phyloP scores from a whole-genome alignment of 2,113 vertebrate genomes.

The Sebastes schlegelii region DNA sequence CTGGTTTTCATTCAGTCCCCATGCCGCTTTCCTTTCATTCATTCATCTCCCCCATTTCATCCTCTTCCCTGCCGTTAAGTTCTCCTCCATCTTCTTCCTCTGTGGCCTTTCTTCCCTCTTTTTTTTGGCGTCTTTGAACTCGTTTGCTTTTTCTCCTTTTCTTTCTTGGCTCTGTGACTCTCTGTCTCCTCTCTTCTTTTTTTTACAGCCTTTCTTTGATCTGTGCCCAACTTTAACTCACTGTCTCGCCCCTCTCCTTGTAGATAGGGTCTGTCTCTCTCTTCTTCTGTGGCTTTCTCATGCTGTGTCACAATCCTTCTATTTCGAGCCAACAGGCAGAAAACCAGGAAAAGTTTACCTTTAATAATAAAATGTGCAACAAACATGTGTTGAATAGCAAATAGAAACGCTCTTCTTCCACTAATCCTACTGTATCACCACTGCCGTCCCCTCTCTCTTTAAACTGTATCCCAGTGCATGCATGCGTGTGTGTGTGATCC shows the following conservation, averaged over 20 bases:
- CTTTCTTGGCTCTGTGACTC: background rate
- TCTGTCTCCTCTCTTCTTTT: constrained; percentile 1
- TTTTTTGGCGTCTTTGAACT: constrained; percentile 13
- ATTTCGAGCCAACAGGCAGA: constrained; percentile 19
- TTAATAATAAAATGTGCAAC: constrained; percentile 40
- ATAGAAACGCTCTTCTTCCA: constrained; percentile 11
- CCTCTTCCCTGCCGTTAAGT: background rate
- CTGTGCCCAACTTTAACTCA: constrained; percentile 26
- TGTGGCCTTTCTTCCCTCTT: background rate
- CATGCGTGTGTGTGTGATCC: constrained; percentile 60
- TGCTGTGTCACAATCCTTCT: constrained; percentile 20
- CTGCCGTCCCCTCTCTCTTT: constrained; percentile 8
- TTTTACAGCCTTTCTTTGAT: constrained; percentile 37
- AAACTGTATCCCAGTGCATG: constrained; percentile 20
- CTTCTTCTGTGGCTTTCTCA: constrained; percentile 11
- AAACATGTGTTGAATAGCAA: constrained; percentile 41
- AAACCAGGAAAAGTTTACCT: constrained; percentile 20
- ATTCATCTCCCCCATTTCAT: constrained; percentile 6
- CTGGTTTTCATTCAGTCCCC: constrained; percentile 24
- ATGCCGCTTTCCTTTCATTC: constrained; percentile 9
- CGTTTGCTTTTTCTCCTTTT: background rate
- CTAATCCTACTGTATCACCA: constrained; percentile 45
- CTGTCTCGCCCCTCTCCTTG: constrained; percentile 12
- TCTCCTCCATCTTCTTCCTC: background rate
- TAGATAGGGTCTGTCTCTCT: background rate